These are phyloP conservation scores for Holotrichia oblita DNA, from an alignment of 1,140 invertebrate genomes.

Conservation along the genomic window DNA sequence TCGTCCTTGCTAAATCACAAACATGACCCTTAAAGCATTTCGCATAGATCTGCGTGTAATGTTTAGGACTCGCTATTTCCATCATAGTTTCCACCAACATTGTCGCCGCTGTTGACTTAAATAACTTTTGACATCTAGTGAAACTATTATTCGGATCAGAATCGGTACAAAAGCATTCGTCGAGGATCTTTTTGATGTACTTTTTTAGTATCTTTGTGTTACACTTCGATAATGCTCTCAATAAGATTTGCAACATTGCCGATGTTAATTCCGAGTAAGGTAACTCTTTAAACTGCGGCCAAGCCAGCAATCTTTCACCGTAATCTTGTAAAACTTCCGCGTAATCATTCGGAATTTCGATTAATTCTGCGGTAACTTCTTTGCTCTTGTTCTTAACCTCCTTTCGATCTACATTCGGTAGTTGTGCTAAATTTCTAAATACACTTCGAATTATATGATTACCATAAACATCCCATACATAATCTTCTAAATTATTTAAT, in stretches of 20 bases:
- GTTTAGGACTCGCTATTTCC: slow-evolving; percentile 69
- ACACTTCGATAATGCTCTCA: slow-evolving; percentile 70
- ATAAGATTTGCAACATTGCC: slow-evolving; percentile 74
- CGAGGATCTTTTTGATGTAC: slow-evolving; percentile 69
- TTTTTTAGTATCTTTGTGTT: slow-evolving; percentile 67
- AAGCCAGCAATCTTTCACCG: slow-evolving; percentile 68
- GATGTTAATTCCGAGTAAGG: slow-evolving; percentile 75
- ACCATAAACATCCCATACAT: slow-evolving; percentile 80
- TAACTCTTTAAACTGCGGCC: slow-evolving; percentile 80
- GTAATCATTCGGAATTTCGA: slow-evolving; percentile 68
- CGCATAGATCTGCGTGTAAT: slow-evolving; percentile 70
- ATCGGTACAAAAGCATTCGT: slow-evolving; percentile 66
- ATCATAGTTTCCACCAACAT: slow-evolving; percentile 76
- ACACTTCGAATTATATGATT: slow-evolving; percentile 81
- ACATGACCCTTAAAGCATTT: slow-evolving; percentile 72
- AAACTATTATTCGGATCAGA: slow-evolving; percentile 58
- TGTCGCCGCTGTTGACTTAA: slow-evolving; percentile 67
- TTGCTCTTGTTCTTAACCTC: slow-evolving; percentile 40
- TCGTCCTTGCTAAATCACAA: slow-evolving; percentile 67
- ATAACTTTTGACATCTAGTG: slow-evolving; percentile 66
- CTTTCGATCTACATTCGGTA: slow-evolving; percentile 56
- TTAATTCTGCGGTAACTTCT: slow-evolving; percentile 11
- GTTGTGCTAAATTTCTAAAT: slow-evolving; percentile 69
- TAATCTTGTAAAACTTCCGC: slow-evolving; percentile 72
- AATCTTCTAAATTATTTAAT: slow-evolving; percentile 87